Evolutionary conservation across 1,140 invertebrate species (phyloP).

Genomic region (Ceratina japonica): DNA sequence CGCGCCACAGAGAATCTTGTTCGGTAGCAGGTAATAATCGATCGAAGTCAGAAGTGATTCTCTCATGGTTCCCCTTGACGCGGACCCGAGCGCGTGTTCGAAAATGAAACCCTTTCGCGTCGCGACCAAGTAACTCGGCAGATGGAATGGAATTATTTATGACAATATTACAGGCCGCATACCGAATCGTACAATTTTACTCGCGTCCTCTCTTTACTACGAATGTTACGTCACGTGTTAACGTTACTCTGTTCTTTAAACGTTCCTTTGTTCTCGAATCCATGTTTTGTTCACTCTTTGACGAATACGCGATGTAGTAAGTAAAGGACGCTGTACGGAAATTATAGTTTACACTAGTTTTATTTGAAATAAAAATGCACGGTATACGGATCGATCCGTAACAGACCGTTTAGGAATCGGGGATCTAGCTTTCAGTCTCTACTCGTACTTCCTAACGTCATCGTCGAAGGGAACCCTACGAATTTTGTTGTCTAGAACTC

Average conservation of each 20-base stretch:
- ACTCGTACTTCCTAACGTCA: too few relatives aligned
- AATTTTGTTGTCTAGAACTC: too few relatives aligned
- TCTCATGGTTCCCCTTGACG: not conserved
- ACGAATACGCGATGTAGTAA: constrained; percentile 5
- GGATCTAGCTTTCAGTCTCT: too few relatives aligned
- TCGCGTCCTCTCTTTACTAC: not conserved
- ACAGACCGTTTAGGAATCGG: too few relatives aligned
- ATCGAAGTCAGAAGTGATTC: constrained; percentile 5
- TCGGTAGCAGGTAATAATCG: constrained; percentile 41
- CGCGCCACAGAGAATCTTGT: constrained; percentile 32
- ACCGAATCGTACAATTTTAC: constrained; percentile 4
- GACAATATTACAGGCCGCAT: not conserved
- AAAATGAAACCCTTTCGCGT: not conserved
- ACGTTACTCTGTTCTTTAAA: not conserved
- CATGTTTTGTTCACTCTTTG: not conserved
- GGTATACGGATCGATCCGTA: too few relatives aligned
- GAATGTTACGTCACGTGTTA: constrained; percentile 6
- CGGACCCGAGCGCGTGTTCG: not conserved
- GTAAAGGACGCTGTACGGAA: not conserved
- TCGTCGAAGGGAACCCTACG: too few relatives aligned
- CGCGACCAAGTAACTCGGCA: not conserved
- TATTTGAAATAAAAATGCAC: too few relatives aligned
- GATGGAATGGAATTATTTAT: constrained; percentile 11
- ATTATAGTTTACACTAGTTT: too few relatives aligned
- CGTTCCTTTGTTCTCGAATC: not conserved